Evolutionary conservation across 2,888 invertebrate species (phyloP).

Genomic region (Lypha dubia): DNA sequence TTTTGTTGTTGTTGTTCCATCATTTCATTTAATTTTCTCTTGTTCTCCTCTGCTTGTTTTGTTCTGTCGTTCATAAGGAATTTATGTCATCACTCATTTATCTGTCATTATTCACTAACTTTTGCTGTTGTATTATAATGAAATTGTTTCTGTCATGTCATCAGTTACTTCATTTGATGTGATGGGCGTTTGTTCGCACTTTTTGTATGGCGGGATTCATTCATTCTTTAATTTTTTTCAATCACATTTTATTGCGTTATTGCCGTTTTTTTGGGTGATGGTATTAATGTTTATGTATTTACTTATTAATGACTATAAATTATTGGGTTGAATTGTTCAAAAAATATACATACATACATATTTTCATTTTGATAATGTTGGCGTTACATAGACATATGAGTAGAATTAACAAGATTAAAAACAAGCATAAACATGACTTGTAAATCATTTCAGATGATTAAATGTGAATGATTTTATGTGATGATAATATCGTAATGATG

Average conservation of each 20-base stretch:
- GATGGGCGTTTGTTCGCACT: constrained; percentile 12
- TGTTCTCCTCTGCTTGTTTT: too few species aligned
- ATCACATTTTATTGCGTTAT: constrained; percentile 4
- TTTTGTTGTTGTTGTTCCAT: too few species aligned
- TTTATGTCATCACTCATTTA: constrained; percentile 19
- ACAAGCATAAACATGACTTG: constrained; percentile 24
- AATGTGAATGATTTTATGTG: too few species aligned
- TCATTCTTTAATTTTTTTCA: background rate
- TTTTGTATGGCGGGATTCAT: background rate
- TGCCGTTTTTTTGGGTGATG: constrained; percentile 20
- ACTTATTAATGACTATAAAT: constrained; percentile 10
- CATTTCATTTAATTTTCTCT: too few species aligned
- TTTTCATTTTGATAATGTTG: constrained; percentile 3
- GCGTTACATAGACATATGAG: background rate
- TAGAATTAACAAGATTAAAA: constrained; percentile 3
- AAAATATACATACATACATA: too few species aligned
- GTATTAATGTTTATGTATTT: constrained; percentile 46
- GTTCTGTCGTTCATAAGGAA: background rate
- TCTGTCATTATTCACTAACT: constrained; percentile 17
- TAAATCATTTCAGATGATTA: constrained; percentile 37
- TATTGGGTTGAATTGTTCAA: background rate
- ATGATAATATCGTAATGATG: too few species aligned
- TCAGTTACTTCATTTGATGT: constrained; percentile 15
- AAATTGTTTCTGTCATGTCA: constrained; percentile 38
- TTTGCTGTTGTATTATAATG: background rate